Conservation (phyloP, 2,888 invertebrate species). For the Sphaerophoria rueppellii region DNA sequence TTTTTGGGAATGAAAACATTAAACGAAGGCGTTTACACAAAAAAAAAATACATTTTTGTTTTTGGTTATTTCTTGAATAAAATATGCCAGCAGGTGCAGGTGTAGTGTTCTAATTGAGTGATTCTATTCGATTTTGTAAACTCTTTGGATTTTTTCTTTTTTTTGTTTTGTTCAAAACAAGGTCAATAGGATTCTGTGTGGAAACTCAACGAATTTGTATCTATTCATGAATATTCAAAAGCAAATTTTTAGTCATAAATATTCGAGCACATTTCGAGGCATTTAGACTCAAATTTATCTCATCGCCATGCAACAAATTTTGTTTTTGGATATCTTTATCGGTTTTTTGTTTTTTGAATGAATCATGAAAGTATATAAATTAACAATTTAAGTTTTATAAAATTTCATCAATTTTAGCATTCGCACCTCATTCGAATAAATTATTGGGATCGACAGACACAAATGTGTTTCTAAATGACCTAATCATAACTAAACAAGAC, state of each 20-base stretch:
- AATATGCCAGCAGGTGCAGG: slow-evolving; percentile 55
- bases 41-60: slow-evolving; percentile 3
- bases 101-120: slow-evolving; percentile 11
- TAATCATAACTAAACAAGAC: slow-evolving; percentile 39
- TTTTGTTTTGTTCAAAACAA: background rate
- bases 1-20: slow-evolving; percentile 30
- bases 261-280: slow-evolving; percentile 18
- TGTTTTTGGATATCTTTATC: slow-evolving; percentile 37
- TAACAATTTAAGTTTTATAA: slow-evolving; percentile 68
- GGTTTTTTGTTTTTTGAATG: slow-evolving; percentile 34
- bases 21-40: slow-evolving; percentile 32
- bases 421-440: slow-evolving; percentile 63
- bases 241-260: slow-evolving; percentile 24
- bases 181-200: slow-evolving; percentile 6
- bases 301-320: slow-evolving; percentile 48
- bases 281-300: slow-evolving; percentile 43
- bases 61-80: slow-evolving; percentile 44
- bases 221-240: slow-evolving; percentile 24
- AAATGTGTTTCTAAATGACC: slow-evolving; percentile 59
- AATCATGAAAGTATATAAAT: slow-evolving; percentile 46
- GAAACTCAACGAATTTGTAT: background rate
- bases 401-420: slow-evolving; percentile 39
- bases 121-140: slow-evolving; percentile 4
- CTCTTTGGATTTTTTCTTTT: slow-evolving; percentile 3
- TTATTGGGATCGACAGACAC: slow-evolving; percentile 23